Conservation (phyloP, 1,140 invertebrate genomes). For the Drosophila pectinifera region DNA sequence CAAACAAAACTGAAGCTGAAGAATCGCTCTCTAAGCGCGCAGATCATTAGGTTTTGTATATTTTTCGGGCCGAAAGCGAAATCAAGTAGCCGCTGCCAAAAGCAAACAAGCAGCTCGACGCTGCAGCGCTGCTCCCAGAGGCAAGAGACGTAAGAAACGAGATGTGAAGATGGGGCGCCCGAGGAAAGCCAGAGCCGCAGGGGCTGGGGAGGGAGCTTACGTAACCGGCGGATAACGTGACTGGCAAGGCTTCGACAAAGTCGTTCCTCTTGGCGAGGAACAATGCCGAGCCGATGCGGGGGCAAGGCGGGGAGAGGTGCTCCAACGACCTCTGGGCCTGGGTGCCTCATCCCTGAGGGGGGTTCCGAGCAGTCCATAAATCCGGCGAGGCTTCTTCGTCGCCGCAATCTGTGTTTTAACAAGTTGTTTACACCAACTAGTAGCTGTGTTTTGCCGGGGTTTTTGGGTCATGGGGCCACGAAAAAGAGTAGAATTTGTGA, state of each 20-base stretch:
- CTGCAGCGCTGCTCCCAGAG: constrained; percentile 46
- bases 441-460: background rate
- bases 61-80: constrained; percentile 32
- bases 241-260: constrained; percentile 67
- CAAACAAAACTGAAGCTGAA: constrained; percentile 31
- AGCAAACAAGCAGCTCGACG: constrained; percentile 8
- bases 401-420: constrained; percentile 57
- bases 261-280: constrained; percentile 20
- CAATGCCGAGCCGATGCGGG: constrained; percentile 5
- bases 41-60: constrained; percentile 33
- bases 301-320: background rate
- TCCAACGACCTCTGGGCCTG: constrained; percentile 28
- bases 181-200: constrained; percentile 38
- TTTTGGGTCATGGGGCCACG: constrained; percentile 50
- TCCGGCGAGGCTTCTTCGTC: constrained; percentile 50
- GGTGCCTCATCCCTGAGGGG: constrained; percentile 19
- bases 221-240: constrained; percentile 64
- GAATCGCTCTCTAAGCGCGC: constrained; percentile 28
- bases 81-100: constrained; percentile 48
- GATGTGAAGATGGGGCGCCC: constrained; percentile 49
- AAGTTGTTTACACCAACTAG: constrained; percentile 25
- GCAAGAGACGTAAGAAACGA: constrained; percentile 49
- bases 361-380: constrained; percentile 61
- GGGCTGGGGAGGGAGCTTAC: constrained; percentile 46
- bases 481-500: constrained; percentile 19